Base-by-base conservation (phyloP, 2,797 vertebrate species). In the Echiichthys vipera region DNA sequence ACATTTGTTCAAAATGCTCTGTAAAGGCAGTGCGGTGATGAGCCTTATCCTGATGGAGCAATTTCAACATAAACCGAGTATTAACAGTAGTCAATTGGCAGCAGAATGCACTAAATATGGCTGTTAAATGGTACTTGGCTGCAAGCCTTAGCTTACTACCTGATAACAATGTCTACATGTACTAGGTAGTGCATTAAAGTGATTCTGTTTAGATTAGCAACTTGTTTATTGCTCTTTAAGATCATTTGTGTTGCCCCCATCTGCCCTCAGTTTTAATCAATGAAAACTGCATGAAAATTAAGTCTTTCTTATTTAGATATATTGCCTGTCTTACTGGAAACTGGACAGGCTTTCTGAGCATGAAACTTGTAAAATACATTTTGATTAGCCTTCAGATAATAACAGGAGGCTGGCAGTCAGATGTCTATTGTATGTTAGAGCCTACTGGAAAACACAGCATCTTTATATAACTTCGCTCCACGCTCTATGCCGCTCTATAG, bases 51-150 rank as follows among this genome's bases (percentile, higher is more conserved):
- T 71, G 63, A 76, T 43, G 30, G 63, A 74, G 64, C 55, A 40
- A 67, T 81, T 82, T 85, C 49, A 65, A 57, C 56, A 65, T 51
- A 57, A 78, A 81, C 58, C 39, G 58, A 34, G 29, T 49, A 64
- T 57, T 62, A 50, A 55, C 62, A 55, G 45, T 39, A 30, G 74
- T 76, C 64, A 74, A 8, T 70, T 54, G 71, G 66, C 47, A 47
- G 74, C 74, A 82, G 78, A 75, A 72, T 79, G 82, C 69, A 50
- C 56, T 80, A 81, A 88, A 87, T 77, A 86, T 86, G 83, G 57
- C 71, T 57, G 32, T 61, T 78, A 69, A 83, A 88, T 66, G 66
- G 63, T 53, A 64, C 64, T 87, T 83, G 84, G 82, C 80, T 47
- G 53, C 27, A 17, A 45, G 79, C 64, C 57, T 71, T 12, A 47